Base-by-base conservation (phyloP, 2,797 vertebrate species). In the Eospalax fontanierii region DNA sequence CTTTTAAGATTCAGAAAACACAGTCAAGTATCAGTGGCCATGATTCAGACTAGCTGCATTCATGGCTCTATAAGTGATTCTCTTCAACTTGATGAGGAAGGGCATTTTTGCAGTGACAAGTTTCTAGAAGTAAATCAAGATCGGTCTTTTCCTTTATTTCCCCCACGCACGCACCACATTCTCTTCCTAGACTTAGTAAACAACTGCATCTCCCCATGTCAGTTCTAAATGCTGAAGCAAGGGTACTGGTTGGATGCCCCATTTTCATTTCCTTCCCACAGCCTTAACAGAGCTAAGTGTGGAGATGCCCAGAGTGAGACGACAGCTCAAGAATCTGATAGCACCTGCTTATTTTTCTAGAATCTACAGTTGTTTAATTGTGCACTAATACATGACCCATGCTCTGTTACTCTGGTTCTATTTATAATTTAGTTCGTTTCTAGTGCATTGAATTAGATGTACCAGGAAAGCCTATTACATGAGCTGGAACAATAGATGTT, bases 351-450 rank as follows among this genome's bases (percentile, higher is more conserved):
- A 43, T 46, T 75, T 88, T 89, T 63, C 54, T 61, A 61, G 79
- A 79, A 24, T 75, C 24, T 89, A 43, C 10, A 89, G 59, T 43
- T 61, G 87, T 65, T 75, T 68, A 75, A 43, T 4, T 84, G 68
- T 81, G 40, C 61, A 66, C 30, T 38, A 35, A 63, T 73, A 93
- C 89, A 22, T 59, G 50, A 89, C 21, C 40, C 30, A 38, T 15
- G 1, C 3, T n/a, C n/a, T 68, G 50, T 54, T 54, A 54, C 50
- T 54, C 65, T 43, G 50, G 33, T 61, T 59, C 10, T n/a, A 79
- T 65, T 89, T 91, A 85, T 61, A 65, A 89, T 80, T 93, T 15
- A 38, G 38, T 54, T 30, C 24, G 43, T 87, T 43, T 50, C 38
- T 59, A 33, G 43, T 80, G 80, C 26, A 35, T 57, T 46, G 68